Evolutionary conservation across 2,888 invertebrate genomes (phyloP).

Genomic region (Brenthis daphne): DNA sequence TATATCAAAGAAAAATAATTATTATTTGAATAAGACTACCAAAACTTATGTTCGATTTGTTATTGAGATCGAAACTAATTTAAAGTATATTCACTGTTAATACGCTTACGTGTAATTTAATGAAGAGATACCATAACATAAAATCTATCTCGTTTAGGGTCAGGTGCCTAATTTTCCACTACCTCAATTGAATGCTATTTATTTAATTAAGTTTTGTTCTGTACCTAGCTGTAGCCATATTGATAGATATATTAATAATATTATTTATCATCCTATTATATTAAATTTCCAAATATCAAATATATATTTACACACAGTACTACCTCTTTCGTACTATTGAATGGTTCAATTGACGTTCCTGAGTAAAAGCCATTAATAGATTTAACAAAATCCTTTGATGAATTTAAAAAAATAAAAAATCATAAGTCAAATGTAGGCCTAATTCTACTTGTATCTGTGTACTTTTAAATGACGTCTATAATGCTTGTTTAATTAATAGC

Average conservation of each 20-base stretch:
- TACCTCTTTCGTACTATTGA: conserved; percentile 34
- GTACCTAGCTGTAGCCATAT: conserved; percentile 29
- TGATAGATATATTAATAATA: conserved; percentile 19
- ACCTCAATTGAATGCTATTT: conserved; percentile 45
- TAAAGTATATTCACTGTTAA: too few species aligned
- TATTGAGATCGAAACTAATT: too few species aligned
- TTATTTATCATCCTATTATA: conserved; percentile 8
- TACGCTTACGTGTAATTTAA: too few species aligned
- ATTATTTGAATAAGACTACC: too few species aligned
- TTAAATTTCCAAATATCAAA: conserved; percentile 12
- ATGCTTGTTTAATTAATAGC: not conserved
- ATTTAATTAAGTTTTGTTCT: conserved; percentile 33
- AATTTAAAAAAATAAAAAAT: not conserved
- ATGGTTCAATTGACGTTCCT: conserved; percentile 34
- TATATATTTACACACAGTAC: conserved; percentile 22
- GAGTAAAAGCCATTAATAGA: conserved; percentile 26
- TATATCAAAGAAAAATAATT: not conserved
- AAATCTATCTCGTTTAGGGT: conserved; percentile 20
- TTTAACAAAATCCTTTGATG: conserved; percentile 11
- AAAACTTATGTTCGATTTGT: too few species aligned
- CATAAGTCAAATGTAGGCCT: conserved; percentile 6
- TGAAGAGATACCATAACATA: conserved; percentile 1
- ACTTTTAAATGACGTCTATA: not conserved
- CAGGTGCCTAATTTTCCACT: conserved; percentile 39
- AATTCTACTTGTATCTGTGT: conserved; percentile 4